phyloP scores from a whole-genome alignment of 2,797 vertebrate genomes.

The Eleutherodactylus coqui region DNA sequence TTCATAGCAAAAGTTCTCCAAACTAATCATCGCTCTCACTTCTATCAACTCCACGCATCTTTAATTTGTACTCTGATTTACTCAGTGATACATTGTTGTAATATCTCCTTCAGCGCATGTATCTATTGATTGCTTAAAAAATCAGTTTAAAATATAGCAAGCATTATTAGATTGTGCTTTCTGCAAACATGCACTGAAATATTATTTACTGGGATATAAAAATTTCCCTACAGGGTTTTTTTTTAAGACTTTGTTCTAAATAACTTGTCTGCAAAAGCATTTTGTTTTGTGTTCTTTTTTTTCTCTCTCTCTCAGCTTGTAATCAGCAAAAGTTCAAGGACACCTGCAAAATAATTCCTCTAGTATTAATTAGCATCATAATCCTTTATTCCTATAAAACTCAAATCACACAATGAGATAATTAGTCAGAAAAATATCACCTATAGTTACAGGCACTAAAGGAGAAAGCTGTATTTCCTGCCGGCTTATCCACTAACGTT shows the following conservation, averaged over 20 bases:
- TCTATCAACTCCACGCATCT: constrained; percentile 55
- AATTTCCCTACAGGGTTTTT: constrained; percentile 53
- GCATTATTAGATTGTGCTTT: constrained; percentile 43
- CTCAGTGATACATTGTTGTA: constrained; percentile 55
- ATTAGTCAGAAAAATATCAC: neutral
- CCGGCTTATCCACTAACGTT: neutral
- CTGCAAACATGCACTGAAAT: constrained; percentile 48
- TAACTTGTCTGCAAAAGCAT: constrained; percentile 30
- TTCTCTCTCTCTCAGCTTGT: neutral
- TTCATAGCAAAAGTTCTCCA: constrained; percentile 42
- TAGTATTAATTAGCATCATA: constrained; percentile 15
- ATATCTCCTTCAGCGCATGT: constrained; percentile 53
- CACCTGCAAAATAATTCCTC: constrained; percentile 16
- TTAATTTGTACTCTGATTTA: constrained; percentile 58
- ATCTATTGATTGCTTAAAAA: constrained; percentile 57
- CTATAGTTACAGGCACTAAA: neutral
- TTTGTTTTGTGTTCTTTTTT: constrained; percentile 1
- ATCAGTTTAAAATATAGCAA: constrained; percentile 53
- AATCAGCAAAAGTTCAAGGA: constrained; percentile 36
- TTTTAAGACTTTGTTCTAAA: constrained; percentile 58
- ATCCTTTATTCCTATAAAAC: constrained; percentile 8
- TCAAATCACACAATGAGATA: neutral
- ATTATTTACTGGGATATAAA: constrained; percentile 58
- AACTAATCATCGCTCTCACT: constrained; percentile 51
- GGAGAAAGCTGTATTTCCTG: neutral